Conservation (phyloP, 1,140 invertebrate genomes). For the Leptopilina clavipes region DNA sequence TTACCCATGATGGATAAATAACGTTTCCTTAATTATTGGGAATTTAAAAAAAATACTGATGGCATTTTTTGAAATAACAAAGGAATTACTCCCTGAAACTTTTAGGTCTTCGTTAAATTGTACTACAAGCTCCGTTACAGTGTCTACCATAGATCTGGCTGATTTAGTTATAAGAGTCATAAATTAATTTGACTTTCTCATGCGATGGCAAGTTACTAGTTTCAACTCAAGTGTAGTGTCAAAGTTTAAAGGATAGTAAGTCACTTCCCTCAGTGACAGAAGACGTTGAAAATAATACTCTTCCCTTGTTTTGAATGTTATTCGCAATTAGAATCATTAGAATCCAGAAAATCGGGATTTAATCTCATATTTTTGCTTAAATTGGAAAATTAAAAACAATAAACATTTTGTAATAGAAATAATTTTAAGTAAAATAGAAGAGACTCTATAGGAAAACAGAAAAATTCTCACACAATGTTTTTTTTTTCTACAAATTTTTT, state of each 20-base stretch:
- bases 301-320: no score
- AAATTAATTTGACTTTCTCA: constrained; percentile 23
- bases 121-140: not conserved
- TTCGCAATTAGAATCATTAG: not conserved
- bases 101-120: not conserved
- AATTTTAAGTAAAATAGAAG: no score
- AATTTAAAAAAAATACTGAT: no score
- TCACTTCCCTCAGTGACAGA: not conserved
- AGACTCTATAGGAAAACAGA: no score
- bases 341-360: not conserved
- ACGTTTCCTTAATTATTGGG: no score
- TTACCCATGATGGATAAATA: not conserved
- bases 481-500: no score
- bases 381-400: no score
- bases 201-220: constrained; percentile 1
- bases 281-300: not conserved
- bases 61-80: no score
- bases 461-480: no score
- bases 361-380: not conserved
- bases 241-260: not conserved
- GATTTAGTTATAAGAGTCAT: constrained; percentile 11
- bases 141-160: not conserved
- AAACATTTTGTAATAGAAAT: no score
- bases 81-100: no score
- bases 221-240: not conserved